These are phyloP conservation scores for Diarsia mendica DNA, from an alignment of 2,888 invertebrate genomes.

Conservation along the genomic window DNA sequence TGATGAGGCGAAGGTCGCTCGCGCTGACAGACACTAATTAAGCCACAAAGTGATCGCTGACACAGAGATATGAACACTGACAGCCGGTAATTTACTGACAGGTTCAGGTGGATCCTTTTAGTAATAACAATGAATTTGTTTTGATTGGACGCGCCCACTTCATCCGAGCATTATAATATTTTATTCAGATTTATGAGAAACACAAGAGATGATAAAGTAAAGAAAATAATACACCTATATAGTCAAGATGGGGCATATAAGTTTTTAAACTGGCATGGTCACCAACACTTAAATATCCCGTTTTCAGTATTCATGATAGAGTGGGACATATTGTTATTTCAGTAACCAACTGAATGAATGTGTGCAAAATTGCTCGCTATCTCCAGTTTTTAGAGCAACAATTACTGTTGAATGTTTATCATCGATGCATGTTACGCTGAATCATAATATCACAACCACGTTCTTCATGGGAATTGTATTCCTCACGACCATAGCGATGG, in stretches of 20 bases:
- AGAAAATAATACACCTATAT: background rate
- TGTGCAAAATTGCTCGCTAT: background rate
- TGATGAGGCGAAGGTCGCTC: conserved; percentile 72
- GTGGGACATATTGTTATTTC: background rate
- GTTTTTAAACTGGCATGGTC: no score
- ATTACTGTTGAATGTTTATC: conserved; percentile 25
- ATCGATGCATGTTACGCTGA: background rate
- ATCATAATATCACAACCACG: background rate
- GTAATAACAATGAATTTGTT: conserved; percentile 44
- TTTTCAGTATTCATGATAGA: no score
- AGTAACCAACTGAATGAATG: background rate
- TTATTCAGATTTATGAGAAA: conserved; percentile 1
- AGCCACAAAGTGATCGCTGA: conserved; percentile 70
- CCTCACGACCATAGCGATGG: conserved; percentile 31
- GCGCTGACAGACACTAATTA: conserved; percentile 74
- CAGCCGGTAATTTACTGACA: conserved; percentile 65
- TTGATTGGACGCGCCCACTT: conserved; percentile 46
- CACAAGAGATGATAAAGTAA: conserved; percentile 2
- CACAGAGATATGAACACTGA: conserved; percentile 64
- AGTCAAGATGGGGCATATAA: background rate
- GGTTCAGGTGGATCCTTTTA: conserved; percentile 26
- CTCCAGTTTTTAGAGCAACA: conserved; percentile 15
- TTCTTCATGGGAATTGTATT: conserved; percentile 18
- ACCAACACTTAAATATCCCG: no score
- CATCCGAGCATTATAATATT: background rate